Percentiles rank a stretch among this genome's conserved stretches.
phyloP scores from a whole-genome alignment of 1,140 invertebrate species.

The Tetramorium alpestre region DNA sequence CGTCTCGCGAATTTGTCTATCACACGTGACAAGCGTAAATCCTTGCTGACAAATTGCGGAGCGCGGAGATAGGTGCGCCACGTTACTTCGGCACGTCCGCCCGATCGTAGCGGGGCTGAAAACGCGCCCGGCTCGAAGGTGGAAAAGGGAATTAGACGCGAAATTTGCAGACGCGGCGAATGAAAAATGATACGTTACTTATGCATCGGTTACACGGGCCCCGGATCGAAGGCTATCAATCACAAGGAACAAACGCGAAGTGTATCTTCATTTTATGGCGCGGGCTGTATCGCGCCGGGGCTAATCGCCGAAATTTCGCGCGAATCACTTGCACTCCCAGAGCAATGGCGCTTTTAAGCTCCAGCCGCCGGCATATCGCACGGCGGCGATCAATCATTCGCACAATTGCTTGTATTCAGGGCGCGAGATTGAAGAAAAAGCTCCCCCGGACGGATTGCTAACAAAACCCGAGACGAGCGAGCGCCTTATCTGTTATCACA shows the following conservation, averaged over 20 bases:
- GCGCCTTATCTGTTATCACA: slow-evolving; percentile 36
- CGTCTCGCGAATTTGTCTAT: slow-evolving; percentile 68
- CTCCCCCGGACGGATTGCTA: background rate
- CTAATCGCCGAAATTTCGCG: slow-evolving; percentile 54
- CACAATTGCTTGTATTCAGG: slow-evolving; percentile 44
- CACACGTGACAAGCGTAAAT: slow-evolving; percentile 62
- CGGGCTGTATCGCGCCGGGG: slow-evolving; percentile 2
- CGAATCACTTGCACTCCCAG: slow-evolving; percentile 45
- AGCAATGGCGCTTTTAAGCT: slow-evolving; percentile 45
- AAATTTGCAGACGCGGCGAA: slow-evolving; percentile 40
- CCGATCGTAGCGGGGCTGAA: slow-evolving; percentile 48
- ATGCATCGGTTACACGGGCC: slow-evolving; percentile 36
- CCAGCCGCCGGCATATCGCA: slow-evolving; percentile 16
- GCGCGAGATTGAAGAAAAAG: slow-evolving; percentile 49
- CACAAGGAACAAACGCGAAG: slow-evolving; percentile 55
- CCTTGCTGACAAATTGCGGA: slow-evolving; percentile 52
- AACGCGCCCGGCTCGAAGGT: slow-evolving; percentile 15
- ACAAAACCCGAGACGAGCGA: slow-evolving; percentile 54
- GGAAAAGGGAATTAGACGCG: slow-evolving; percentile 39
- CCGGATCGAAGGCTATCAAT: slow-evolving; percentile 47
- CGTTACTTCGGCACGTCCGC: slow-evolving; percentile 35
- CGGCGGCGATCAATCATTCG: slow-evolving; percentile 46
- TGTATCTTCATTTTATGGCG: slow-evolving; percentile 51
- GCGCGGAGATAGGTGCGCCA: slow-evolving; percentile 19
- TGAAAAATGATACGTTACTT: slow-evolving; percentile 62